A percentile compares a stretch with the other conserved stretches of the same genome.
Evolutionary conservation across 2,888 invertebrate genomes (phyloP).

Genomic region (Alloplasta piceator): DNA sequence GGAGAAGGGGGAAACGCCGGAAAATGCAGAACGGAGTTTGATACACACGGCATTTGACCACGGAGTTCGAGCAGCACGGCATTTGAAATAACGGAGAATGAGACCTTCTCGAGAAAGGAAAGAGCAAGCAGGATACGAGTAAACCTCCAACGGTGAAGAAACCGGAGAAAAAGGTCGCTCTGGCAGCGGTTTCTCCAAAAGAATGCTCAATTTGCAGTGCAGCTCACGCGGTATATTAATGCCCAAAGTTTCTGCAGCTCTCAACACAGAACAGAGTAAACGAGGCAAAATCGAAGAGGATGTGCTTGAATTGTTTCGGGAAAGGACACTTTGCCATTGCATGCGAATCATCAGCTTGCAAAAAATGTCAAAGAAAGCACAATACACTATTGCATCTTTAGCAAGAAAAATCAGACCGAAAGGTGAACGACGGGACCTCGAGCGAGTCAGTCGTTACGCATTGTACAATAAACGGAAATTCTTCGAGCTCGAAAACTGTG

Average conservation of each 20-base stretch:
- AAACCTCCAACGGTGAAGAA: constrained; percentile 17
- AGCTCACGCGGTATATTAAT: no score
- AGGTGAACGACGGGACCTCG: constrained; percentile 14
- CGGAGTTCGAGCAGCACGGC: no score
- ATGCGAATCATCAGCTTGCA: constrained; percentile 39
- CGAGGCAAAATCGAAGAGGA: constrained; percentile 39
- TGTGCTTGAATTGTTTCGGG: constrained; percentile 47
- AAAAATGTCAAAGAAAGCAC: constrained; percentile 38
- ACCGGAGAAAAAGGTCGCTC: no score
- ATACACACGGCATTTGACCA: no score
- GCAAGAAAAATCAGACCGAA: constrained; percentile 28
- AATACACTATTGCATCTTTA: constrained; percentile 53
- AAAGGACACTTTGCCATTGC: constrained; percentile 22
- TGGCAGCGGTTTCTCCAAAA: no score
- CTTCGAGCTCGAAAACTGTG: neutral
- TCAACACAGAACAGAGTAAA: constrained; percentile 21
- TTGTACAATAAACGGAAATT: neutral
- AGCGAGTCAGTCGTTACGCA: constrained; percentile 20
- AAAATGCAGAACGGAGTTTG: no score
- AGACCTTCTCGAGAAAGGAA: constrained; percentile 42
- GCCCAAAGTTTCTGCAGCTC: no score
- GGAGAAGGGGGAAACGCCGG: no score
- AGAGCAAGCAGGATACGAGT: constrained; percentile 5
- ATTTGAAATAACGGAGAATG: no score
- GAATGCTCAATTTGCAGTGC: no score